Evolutionary conservation across 2,113 vertebrate genomes (phyloP), one percentile per base, ranked within the genome.

Genomic region (Physeter macrocephalus): DNA sequence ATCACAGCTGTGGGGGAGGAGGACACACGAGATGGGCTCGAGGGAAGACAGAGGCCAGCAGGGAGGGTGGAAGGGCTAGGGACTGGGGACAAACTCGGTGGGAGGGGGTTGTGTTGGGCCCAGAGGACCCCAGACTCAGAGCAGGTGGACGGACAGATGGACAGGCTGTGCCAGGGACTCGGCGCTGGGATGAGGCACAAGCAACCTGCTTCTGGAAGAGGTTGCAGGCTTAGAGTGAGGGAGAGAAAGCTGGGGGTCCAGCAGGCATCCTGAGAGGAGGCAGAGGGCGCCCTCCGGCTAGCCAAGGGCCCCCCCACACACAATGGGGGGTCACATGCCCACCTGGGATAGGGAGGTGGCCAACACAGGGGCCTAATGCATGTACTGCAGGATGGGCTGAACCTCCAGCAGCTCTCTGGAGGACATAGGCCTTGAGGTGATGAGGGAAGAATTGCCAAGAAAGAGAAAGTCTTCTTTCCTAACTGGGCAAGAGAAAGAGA

Each of bases 131-230:
- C 29, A 88, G 15, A 54, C 5, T 11, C 23, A 31, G 41, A 78
- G 74, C 41, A 66, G 23, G 52, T 20, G 27, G 25, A 81, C 8
- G 7, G 52, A 81, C 59, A 41, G 18, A 64, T 12, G 43, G 61
- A 83, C 2, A 1, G 39, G 17, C 57, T 46, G 1, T 2, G 9
- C 2, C 8, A 3, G 34, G 12, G 39, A 39, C 18, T 27, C 36
- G 27, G 27, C 0, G 9, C 34, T 39, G 15, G 12, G 29, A 41
- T 34, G 61, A 43, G 27, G 41, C n/a, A 18, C 4, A 23, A 52
- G 27, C 4, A 31, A 49, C 3, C 14, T 71, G 10, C 43, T 43
- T 64, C 85, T 29, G 46, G 36, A 72, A 82, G 54, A 84, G 62
- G 86, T n/a, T 90, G 41, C 52, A 67, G 34, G 27, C 27, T n/a